These are phyloP conservation scores for Nomada ruficornis DNA, from an alignment of 2,888 invertebrate genomes.

Conservation along the genomic window DNA sequence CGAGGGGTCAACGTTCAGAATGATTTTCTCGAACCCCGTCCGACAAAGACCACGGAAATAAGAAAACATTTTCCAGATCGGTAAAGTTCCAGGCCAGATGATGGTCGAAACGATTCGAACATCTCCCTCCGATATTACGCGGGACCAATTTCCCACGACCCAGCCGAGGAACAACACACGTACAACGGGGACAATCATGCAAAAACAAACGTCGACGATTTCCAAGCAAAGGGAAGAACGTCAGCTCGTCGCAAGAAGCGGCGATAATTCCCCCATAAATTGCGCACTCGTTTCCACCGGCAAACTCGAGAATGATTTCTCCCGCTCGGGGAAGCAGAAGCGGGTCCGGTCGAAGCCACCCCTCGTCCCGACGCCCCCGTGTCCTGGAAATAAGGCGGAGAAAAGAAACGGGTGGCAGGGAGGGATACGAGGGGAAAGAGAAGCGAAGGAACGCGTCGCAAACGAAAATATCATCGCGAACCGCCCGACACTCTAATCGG, in stretches of 20 bases:
- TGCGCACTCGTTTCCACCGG: not conserved
- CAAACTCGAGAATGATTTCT: conserved; percentile 4
- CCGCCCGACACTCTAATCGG: not conserved
- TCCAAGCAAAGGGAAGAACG: not conserved
- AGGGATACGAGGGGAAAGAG: not conserved
- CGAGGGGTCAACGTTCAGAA: too few relatives aligned
- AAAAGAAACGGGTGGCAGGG: too few relatives aligned
- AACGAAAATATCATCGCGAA: not conserved
- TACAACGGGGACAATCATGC: not conserved
- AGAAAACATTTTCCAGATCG: too few relatives aligned
- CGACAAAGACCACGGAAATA: too few relatives aligned
- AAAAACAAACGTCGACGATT: conserved; percentile 1
- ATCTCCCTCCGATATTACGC: too few relatives aligned
- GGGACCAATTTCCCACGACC: too few relatives aligned
- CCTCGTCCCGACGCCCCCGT: too few relatives aligned
- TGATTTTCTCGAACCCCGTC: too few relatives aligned
- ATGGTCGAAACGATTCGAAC: too few relatives aligned
- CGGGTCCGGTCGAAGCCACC: not conserved
- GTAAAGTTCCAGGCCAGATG: too few relatives aligned
- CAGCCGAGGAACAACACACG: not conserved
- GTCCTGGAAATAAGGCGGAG: too few relatives aligned
- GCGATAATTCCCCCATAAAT: conserved; percentile 13
- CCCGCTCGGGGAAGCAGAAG: not conserved
- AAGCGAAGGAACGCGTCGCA: not conserved
- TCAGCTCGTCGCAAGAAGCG: not conserved